Base-by-base conservation (phyloP, 2,797 vertebrate species). In the Acropternis orthonyx region DNA sequence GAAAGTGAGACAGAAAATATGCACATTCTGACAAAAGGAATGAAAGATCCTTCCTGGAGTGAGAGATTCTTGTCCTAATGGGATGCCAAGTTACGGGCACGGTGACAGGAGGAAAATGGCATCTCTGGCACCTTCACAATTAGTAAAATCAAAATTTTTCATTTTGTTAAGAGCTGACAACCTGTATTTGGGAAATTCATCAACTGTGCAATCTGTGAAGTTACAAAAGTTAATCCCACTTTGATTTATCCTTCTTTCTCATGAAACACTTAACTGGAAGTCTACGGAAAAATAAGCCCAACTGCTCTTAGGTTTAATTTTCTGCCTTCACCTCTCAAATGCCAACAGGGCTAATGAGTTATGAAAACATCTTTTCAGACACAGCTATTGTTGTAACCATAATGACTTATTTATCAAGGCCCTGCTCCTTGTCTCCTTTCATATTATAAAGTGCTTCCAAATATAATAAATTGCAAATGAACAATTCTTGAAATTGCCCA, bases 391-490 rank as follows among this genome's bases (percentile, higher is more conserved):
- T 69, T 76, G 79, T 56, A 88, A 79, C 77, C 58, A 68, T 43
- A 90, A 93, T 82, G 54, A 92, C 71, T 95, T 85, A 92, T 90
- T 94, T 94, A 92, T 77, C 83, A 86, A 75, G 41, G 37, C 41
- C 67, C 49, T 36, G 82, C 85, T 69, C 84, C 85, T 49, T 0
- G 0, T 46, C 63, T 89, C 80, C 65, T 81, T 80, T 85, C 1
- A 0, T 22, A 48, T 81, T 49, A 67, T 12, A 43, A 92, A 96
- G 71, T 56, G 59, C 80, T 88, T 78, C 74, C 71, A 95, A 79
- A 87, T 79, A 71, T 6, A 92, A 88, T 58, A 87, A 94, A 93
- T 48, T 58, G 89, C 83, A 96, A 94, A 94, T 59, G 80, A 97
- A 71, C 90, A 79, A 90, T 76, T 74, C 72, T 58, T 92, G 72